Percentiles rank a stretch among this genome's conserved stretches.
Evolutionary conservation across 2,888 invertebrate genomes (phyloP).

Genomic region (Dione vanillae): DNA sequence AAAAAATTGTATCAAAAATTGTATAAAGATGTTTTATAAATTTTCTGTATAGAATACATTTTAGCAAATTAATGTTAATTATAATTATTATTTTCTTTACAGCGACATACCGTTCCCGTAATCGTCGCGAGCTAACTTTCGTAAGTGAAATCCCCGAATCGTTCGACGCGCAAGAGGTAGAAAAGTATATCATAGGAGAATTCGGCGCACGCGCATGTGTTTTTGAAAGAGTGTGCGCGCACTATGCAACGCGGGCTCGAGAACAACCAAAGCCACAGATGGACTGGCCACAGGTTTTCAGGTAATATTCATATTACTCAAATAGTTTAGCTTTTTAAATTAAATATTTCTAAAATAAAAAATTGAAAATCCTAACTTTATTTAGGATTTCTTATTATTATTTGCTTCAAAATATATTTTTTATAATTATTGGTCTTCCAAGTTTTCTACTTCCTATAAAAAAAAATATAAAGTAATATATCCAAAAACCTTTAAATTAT

Average conservation of each 20-base stretch:
- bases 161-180: constrained; percentile 88
- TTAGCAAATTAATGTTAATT: too few relatives aligned
- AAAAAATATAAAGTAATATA: not conserved
- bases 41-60: too few relatives aligned
- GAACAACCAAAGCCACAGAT: constrained; percentile 76
- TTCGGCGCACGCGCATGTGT: constrained; percentile 91
- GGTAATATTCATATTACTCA: constrained; percentile 77
- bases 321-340: too few relatives aligned
- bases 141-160: constrained; percentile 59
- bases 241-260: constrained; percentile 86
- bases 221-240: constrained; percentile 90
- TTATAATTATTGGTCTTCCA: too few relatives aligned
- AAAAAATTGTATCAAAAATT: too few relatives aligned
- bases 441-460: not conserved
- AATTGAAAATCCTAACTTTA: too few relatives aligned
- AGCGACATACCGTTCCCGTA: constrained; percentile 89
- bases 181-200: constrained; percentile 90
- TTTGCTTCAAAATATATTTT: too few relatives aligned
- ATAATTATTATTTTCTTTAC: constrained; percentile 52
- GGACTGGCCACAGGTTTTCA: constrained; percentile 91
- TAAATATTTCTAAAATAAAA: too few relatives aligned
- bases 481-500: not conserved
- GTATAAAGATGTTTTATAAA: too few relatives aligned
- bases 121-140: constrained; percentile 80
- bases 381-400: too few relatives aligned